Conservation (phyloP, 2,888 invertebrate species). For the Lysandra coridon region DNA sequence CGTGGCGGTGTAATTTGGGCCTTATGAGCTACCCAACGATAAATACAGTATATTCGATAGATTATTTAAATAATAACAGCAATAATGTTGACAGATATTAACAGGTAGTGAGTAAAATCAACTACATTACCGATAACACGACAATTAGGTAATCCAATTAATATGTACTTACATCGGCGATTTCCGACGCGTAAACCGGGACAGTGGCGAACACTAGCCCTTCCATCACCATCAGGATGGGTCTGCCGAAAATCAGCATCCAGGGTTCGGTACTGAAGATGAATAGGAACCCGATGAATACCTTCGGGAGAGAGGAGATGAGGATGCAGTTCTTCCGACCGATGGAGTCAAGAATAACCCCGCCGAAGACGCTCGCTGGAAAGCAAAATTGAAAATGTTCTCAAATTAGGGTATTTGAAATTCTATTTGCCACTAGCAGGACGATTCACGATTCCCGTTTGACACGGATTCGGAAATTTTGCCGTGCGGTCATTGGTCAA, state of each 20-base stretch:
- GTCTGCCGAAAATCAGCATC: slow-evolving; percentile 51
- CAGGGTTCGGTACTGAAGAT: slow-evolving; percentile 52
- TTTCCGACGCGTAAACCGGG: slow-evolving; percentile 57
- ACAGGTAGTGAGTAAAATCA: too few species aligned
- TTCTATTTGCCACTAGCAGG: too few species aligned
- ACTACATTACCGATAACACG: too few species aligned
- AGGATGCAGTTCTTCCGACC: slow-evolving; percentile 52
- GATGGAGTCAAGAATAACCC: slow-evolving; percentile 50
- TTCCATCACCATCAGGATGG: slow-evolving; percentile 46
- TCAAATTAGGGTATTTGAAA: too few species aligned
- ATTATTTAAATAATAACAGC: background rate
- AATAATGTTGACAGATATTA: background rate
- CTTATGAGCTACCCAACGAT: too few species aligned
- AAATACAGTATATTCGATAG: too few species aligned
- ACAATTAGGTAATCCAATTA: too few species aligned
- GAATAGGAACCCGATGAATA: slow-evolving; percentile 48
- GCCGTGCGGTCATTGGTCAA: too few species aligned
- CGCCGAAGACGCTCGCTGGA: slow-evolving; percentile 47
- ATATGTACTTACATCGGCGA: slow-evolving; percentile 50
- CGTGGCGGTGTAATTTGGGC: too few species aligned
- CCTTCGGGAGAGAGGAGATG: slow-evolving; percentile 51
- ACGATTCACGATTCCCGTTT: too few species aligned
- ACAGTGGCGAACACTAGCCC: slow-evolving; percentile 45
- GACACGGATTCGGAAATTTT: too few species aligned
- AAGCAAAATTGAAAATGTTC: background rate